phyloP scores from a whole-genome alignment of 2,797 vertebrate genomes.

The Coluber constrictor region DNA sequence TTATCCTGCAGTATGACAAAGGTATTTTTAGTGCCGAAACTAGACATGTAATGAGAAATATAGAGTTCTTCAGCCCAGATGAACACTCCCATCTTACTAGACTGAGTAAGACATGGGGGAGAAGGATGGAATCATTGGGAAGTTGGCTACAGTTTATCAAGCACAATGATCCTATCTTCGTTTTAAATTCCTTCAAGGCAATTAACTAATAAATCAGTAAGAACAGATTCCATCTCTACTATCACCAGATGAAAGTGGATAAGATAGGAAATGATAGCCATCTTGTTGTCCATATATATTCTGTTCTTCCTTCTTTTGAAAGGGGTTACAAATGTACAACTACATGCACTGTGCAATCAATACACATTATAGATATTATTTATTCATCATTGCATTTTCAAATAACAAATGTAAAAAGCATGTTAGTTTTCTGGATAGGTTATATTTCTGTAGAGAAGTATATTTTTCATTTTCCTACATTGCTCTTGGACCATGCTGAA shows the following conservation, averaged over 20 bases:
- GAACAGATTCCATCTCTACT: neutral
- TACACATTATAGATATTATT: neutral
- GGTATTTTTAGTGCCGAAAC: neutral
- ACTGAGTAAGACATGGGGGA: neutral
- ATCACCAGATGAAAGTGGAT: neutral
- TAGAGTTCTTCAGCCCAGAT: neutral
- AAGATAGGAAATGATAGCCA: neutral
- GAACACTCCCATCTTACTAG: neutral
- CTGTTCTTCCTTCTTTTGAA: neutral
- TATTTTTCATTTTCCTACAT: neutral
- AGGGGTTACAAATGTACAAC: neutral
- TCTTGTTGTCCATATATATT: neutral
- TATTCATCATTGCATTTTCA: neutral
- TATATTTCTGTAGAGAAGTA: neutral
- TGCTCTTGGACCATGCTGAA: neutral
- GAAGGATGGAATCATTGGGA: neutral
- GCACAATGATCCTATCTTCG: neutral
- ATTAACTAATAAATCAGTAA: neutral
- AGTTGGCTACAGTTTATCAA: neutral
- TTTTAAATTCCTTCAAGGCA: neutral
- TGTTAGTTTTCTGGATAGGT: neutral
- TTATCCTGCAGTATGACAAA: neutral
- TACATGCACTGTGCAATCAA: neutral
- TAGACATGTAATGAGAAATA: neutral
- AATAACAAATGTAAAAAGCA: neutral